Base-by-base conservation (phyloP, 2,888 invertebrate genomes). In the Drosophila mimetica region DNA sequence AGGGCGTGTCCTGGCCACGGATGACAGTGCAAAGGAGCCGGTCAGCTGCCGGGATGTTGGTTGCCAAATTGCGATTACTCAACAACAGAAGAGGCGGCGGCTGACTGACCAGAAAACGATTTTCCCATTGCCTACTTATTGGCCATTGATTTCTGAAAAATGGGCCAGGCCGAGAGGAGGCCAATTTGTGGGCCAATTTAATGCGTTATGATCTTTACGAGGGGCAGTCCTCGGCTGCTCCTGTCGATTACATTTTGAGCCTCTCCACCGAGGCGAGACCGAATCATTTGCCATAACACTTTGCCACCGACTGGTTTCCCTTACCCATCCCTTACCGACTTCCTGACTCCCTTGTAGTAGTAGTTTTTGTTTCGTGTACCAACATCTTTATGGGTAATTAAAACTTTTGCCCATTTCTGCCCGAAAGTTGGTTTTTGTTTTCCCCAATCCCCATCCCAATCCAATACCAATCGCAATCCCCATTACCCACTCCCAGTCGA, bases 361-460 rank as follows among this genome's bases (percentile, higher is more conserved):
- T 55, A 50, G 57, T 39, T 71, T 66, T 78, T 72, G 79, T 78
- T 83, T 74, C 75, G 74, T 77, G 77, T 75, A 60, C 70, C 73
- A 82, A 80, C 88, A 89, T 89, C 88, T 89, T 90, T 88, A 90
- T 90, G 90, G 90, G 88, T 90, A 89, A 89, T 89, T 89, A 89
- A 89, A 89, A 89, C 81, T 89, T 89, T 90, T 86, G 37, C 84
- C 84, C 86, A 88, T 90, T 89, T 84, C 71, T 76, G 51, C 28
- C 51, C 28, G 47, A 52, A 30, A 50, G 51, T 76, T 50, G 57
- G 73, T 59, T 76, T 58, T 69, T 69, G 55, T 71, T 71, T 61
- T 72, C 46, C 55, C 50, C 48, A 39, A 36, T 50, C 25, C 25
- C 48, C 18, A 14, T 20, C 20, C 20, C 25, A 44, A 44, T 44